Evolutionary conservation across 2,113 vertebrate genomes (phyloP).

Genomic region (Empidonax traillii): DNA sequence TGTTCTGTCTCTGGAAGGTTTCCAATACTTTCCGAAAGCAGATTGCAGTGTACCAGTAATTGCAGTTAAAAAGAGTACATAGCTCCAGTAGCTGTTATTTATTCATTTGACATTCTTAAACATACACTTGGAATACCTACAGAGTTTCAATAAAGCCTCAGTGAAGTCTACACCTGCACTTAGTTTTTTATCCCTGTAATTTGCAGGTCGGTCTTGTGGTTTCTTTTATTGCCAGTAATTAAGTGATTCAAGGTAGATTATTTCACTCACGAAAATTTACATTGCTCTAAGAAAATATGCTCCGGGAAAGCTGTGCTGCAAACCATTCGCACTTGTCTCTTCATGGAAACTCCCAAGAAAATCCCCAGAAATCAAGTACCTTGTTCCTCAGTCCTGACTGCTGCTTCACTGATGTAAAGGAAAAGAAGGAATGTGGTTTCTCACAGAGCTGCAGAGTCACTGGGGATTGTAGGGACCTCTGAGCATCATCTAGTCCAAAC

Average conservation of each 20-base stretch:
- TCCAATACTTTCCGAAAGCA: constrained; percentile 31
- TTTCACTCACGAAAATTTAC: constrained; percentile 1
- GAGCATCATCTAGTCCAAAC: neutral
- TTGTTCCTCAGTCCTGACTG: neutral
- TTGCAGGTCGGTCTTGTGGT: constrained; percentile 21
- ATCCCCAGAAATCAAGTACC: neutral
- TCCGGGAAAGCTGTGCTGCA: neutral
- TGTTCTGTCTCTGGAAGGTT: constrained; percentile 23
- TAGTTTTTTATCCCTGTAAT: constrained; percentile 56
- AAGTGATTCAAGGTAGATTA: constrained; percentile 35
- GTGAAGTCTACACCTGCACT: constrained; percentile 47
- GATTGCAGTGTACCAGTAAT: constrained; percentile 47
- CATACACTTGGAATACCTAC: constrained; percentile 36
- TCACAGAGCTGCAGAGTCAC: neutral
- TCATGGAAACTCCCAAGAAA: neutral
- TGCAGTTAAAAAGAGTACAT: constrained; percentile 29
- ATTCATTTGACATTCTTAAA: constrained; percentile 57
- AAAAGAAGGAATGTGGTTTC: neutral
- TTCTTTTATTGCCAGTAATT: constrained; percentile 58
- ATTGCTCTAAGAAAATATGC: neutral
- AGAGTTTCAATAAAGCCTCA: constrained; percentile 55
- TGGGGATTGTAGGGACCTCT: neutral
- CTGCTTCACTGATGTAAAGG: neutral
- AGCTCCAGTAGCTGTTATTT: constrained; percentile 50
- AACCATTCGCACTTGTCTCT: neutral